Base-by-base conservation (phyloP, 1,140 invertebrate species). In the Nebria ingens region DNA sequence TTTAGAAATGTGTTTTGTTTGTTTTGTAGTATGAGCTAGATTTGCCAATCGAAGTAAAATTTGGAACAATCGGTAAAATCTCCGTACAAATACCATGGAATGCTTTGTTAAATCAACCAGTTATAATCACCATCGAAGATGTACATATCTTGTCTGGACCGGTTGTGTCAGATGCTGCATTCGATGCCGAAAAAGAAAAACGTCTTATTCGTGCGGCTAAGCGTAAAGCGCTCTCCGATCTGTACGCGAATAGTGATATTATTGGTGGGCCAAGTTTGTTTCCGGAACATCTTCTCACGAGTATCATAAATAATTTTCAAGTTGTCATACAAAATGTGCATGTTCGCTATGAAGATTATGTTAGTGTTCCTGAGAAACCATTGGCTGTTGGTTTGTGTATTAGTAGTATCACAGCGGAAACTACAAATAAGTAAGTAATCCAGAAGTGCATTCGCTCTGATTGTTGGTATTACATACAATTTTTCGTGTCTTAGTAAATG, bases 311-410 rank as follows among this genome's bases (percentile, higher is more conserved):
- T 68, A 89, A 89, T 69, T 74, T 92, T 40, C 87, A 91, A 73
- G 80, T 93, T 22, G 86, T 81, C 56, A 76, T 91, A 12, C 80
- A 81, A 51, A 89, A 89, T 68, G 78, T 93, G 52, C 89, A 93
- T 68, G 78, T 93, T 51, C 76, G 89, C 62, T 93, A 90, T 62
- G 89, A 91, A 67, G 89, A 91, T 67, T 79, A 78, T 15, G 72
- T 84, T 57, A 80, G 79, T 51, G 83, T 81, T 52, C 79, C 77
- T 22, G 78, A 81, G 56, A 77, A 77, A 38, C 79, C 84, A 6
- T 74, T 89, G 64, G 81, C 86, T 1, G 85, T 82, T 69, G 89
- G 88, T 13, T 63, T 90, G n/a, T 89, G 87, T 69, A 72, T 93
- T 55, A 85, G 89, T 65, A 83, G 79, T 62, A 73, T 91, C 53